Conservation (phyloP, 1,140 invertebrate genomes). For the Zaprionus inermis region DNA sequence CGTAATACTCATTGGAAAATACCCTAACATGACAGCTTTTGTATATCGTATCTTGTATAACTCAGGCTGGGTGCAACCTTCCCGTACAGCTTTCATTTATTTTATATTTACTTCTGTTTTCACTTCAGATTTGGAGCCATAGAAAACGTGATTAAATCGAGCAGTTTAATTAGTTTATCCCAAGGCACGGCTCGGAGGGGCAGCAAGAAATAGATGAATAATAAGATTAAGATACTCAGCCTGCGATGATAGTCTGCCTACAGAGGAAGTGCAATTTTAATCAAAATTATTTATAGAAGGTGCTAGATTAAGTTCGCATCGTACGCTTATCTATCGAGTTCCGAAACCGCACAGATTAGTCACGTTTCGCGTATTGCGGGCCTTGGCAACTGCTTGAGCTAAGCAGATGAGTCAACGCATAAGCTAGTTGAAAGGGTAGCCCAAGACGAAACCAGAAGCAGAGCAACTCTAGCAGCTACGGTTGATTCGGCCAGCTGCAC, state of each 20-base stretch:
- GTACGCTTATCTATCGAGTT: not conserved
- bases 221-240: not conserved
- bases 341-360: conserved; percentile 14
- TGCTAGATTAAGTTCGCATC: not conserved
- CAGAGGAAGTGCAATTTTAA: not conserved
- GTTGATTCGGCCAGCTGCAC: conserved; percentile 7
- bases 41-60: too few species aligned
- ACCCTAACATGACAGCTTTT: too few species aligned
- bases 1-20: too few species aligned
- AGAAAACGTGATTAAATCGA: conserved; percentile 41
- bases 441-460: not conserved
- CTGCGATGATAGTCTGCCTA: not conserved
- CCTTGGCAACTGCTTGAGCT: conserved; percentile 46
- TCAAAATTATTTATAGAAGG: conserved; percentile 1
- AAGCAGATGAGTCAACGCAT: conserved; percentile 35
- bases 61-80: not conserved
- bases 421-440: conserved; percentile 23
- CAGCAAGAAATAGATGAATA: too few species aligned
- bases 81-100: not conserved
- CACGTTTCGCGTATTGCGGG: conserved; percentile 3
- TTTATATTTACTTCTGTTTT: not conserved
- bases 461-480: not conserved
- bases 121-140: conserved; percentile 19
- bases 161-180: conserved; percentile 28
- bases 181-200: not conserved